Percentiles rank a stretch among this genome's conserved stretches.
Conservation (phyloP, 2,888 invertebrate species). For the Dinocampus coccinellae region DNA sequence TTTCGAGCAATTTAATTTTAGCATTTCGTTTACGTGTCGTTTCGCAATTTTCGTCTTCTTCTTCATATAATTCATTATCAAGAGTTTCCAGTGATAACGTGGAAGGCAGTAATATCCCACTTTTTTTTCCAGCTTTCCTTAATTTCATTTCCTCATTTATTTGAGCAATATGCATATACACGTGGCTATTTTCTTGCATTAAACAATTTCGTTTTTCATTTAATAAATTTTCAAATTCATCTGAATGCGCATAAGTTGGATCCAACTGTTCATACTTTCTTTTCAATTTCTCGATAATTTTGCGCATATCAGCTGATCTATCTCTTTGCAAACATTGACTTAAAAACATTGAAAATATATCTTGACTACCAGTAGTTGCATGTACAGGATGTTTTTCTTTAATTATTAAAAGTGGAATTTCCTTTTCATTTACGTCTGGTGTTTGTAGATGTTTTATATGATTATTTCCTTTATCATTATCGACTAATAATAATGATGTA, state of each 20-base stretch:
- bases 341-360: slow-evolving; percentile 57
- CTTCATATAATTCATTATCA: background rate
- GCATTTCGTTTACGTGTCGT: slow-evolving; percentile 17
- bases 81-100: background rate
- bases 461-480: background rate
- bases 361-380: slow-evolving; percentile 48
- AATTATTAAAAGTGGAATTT: slow-evolving; percentile 53
- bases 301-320: slow-evolving; percentile 50
- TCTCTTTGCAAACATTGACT: slow-evolving; percentile 55
- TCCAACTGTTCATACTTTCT: slow-evolving; percentile 55
- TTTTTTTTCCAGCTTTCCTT: slow-evolving; percentile 17
- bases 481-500: no score
- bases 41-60: background rate
- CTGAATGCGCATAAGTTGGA: slow-evolving; percentile 44
- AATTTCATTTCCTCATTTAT: slow-evolving; percentile 56
- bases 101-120: background rate
- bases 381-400: slow-evolving; percentile 49
- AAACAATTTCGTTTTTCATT: slow-evolving; percentile 51
- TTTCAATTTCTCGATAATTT: slow-evolving; percentile 55
- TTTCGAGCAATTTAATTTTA: slow-evolving; percentile 67
- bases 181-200: slow-evolving; percentile 31
- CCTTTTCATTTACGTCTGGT: no score
- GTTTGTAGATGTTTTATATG: background rate
- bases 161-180: slow-evolving; percentile 50
- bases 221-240: slow-evolving; percentile 50